Conservation (phyloP, 2,888 invertebrate species). For the Atethmia centrago region DNA sequence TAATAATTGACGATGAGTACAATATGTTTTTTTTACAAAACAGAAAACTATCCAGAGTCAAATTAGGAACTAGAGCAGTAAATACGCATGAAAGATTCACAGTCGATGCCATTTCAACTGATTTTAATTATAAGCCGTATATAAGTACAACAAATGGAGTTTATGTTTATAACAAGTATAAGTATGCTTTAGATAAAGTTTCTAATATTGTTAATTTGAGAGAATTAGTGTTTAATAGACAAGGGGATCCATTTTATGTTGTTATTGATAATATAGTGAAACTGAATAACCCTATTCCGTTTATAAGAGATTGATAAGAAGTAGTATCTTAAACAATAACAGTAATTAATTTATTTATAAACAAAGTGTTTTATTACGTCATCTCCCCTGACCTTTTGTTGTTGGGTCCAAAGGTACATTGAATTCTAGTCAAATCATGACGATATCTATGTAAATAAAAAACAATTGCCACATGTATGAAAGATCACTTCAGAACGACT, state of each 20-base stretch:
- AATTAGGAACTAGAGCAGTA: slow-evolving; percentile 79
- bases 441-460: not conserved
- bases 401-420: slow-evolving; percentile 6
- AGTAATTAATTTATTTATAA: slow-evolving; percentile 51
- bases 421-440: not conserved
- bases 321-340: slow-evolving; percentile 10
- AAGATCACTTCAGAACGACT: no score
- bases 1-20: slow-evolving; percentile 81
- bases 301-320: slow-evolving; percentile 51
- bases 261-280: slow-evolving; percentile 80
- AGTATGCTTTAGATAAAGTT: slow-evolving; percentile 82
- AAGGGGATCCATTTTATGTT: slow-evolving; percentile 80
- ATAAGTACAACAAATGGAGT: slow-evolving; percentile 78
- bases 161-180: slow-evolving; percentile 84
- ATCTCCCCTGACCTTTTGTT: slow-evolving; percentile 5
- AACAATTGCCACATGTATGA: no score
- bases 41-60: slow-evolving; percentile 77
- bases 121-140: slow-evolving; percentile 76
- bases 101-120: slow-evolving; percentile 75
- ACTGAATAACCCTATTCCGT: slow-evolving; percentile 71
- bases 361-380: slow-evolving; percentile 42
- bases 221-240: slow-evolving; percentile 78
- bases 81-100: slow-evolving; percentile 78
- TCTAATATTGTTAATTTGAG: slow-evolving; percentile 76
- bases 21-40: slow-evolving; percentile 80